Conservation (phyloP, 1,140 invertebrate genomes). For the Venturia canescens region DNA sequence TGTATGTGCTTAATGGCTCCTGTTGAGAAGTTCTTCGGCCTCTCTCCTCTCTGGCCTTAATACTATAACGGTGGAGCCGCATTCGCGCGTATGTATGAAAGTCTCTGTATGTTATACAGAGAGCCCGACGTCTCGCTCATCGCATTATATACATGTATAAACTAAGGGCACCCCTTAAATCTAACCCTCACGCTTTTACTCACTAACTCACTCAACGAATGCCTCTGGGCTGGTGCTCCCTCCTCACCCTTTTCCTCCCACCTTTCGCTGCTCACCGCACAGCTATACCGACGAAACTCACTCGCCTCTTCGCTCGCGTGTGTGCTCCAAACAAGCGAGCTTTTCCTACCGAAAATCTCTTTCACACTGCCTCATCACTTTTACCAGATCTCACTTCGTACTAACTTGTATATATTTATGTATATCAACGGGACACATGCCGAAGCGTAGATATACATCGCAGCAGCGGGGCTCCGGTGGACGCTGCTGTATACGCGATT, state of each 20-base stretch:
- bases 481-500: background rate
- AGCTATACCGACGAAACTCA: background rate
- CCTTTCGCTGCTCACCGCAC: conserved; percentile 29
- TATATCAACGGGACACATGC: background rate
- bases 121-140: background rate
- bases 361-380: conserved; percentile 23
- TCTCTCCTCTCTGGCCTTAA: conserved; percentile 25
- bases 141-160: conserved; percentile 3
- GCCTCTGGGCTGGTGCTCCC: conserved; percentile 48
- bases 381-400: background rate
- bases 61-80: background rate
- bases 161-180: conserved; percentile 68
- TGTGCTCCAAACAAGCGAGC: conserved; percentile 32
- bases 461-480: background rate
- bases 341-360: conserved; percentile 40
- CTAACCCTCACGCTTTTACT: conserved; percentile 56
- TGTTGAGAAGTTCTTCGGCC: conserved; percentile 64
- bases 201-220: conserved; percentile 47
- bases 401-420: conserved; percentile 8
- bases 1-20: conserved; percentile 72
- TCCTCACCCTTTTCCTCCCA: conserved; percentile 6
- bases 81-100: background rate
- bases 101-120: background rate
- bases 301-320: conserved; percentile 3
- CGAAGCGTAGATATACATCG: background rate